These are phyloP conservation scores for Phaetusa simplex DNA, from an alignment of 2,113 vertebrate genomes.

Conservation along the genomic window DNA sequence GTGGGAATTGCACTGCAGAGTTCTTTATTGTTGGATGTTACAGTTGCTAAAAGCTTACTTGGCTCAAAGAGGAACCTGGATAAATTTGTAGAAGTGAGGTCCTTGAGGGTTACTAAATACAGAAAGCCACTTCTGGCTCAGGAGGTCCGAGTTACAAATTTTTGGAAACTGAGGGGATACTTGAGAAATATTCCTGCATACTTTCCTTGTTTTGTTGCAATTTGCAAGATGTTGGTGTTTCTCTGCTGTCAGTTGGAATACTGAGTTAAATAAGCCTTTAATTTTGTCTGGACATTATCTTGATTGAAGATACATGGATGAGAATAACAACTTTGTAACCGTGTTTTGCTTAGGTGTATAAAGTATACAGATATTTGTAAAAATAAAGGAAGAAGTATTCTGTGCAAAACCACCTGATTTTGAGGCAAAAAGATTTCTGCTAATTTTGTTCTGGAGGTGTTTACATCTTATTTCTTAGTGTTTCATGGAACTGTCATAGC, in stretches of 20 bases:
- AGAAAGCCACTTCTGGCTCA: background rate
- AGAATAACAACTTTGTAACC: background rate
- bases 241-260: background rate
- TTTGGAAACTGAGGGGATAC: background rate
- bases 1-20: background rate
- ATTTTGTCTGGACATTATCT: background rate
- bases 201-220: background rate
- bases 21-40: background rate
- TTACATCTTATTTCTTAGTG: background rate
- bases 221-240: background rate
- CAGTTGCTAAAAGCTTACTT: background rate
- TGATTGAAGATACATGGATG: rapidly evolving
- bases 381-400: background rate
- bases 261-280: background rate
- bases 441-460: background rate
- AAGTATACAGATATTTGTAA: background rate
- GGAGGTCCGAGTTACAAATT: background rate
- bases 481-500: background rate
- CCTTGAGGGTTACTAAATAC: background rate
- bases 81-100: background rate
- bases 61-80: background rate
- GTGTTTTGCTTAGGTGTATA: background rate
- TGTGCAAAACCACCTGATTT: background rate
- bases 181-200: background rate
- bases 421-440: background rate